Conservation (phyloP, 2,113 vertebrate species). For the Rhinolophus ferrumequinum region DNA sequence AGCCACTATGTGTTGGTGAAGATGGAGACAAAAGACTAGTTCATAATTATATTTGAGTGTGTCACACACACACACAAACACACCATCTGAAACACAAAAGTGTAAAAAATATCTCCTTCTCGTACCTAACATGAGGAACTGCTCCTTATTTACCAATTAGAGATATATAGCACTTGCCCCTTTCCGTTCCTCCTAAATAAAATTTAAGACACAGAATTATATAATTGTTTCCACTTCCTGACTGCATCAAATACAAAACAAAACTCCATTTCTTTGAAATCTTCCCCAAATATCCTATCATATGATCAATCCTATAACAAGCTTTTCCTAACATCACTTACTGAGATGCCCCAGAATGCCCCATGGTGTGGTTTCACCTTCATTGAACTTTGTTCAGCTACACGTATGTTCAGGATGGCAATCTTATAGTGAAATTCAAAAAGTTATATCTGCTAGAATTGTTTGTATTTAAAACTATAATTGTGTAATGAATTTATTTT, state of each 20-base stretch:
- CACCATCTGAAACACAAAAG: neutral
- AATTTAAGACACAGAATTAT: neutral
- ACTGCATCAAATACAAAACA: neutral
- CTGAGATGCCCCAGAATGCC: neutral
- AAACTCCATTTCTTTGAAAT: neutral
- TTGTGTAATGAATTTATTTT: neutral
- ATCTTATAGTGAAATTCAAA: neutral
- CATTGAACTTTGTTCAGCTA: neutral
- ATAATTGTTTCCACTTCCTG: neutral
- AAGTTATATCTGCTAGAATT: neutral
- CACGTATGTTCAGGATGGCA: neutral
- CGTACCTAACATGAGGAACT: rapidly evolving
- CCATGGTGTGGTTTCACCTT: rapidly evolving
- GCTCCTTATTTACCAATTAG: neutral
- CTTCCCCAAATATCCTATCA: neutral
- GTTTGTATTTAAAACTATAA: constrained; percentile 5
- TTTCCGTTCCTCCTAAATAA: neutral
- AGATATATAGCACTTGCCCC: neutral
- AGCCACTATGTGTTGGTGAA: neutral
- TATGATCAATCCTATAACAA: neutral
- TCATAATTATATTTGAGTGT: neutral
- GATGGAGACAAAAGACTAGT: neutral
- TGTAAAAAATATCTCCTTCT: neutral
- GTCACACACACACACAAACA: neutral
- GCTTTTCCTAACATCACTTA: neutral